A percentile compares a stretch with the other conserved stretches of the same genome.
These are phyloP conservation scores for Nixonia krombeini DNA, from an alignment of 1,140 invertebrate genomes.

Conservation along the genomic window DNA sequence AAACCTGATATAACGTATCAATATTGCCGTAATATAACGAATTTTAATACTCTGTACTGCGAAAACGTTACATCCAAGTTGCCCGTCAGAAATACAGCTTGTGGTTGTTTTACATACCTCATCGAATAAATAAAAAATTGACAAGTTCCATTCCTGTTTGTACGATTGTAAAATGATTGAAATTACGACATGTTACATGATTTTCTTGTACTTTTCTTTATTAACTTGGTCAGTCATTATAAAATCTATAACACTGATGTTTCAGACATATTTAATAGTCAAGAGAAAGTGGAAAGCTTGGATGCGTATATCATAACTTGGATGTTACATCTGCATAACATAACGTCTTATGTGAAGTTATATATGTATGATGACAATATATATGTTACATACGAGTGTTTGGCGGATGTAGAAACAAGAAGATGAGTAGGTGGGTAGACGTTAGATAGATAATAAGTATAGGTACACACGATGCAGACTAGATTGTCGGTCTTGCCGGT, in stretches of 20 bases:
- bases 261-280: too few species aligned
- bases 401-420: constrained; percentile 37
- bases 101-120: too few species aligned
- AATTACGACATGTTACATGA: too few species aligned
- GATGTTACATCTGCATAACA: constrained; percentile 43
- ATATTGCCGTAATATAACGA: constrained; percentile 36
- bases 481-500: constrained; percentile 51
- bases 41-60: constrained; percentile 30
- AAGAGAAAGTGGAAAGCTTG: too few species aligned
- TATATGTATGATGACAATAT: constrained; percentile 47
- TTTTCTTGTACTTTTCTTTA: too few species aligned
- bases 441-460: constrained; percentile 43
- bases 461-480: constrained; percentile 51
- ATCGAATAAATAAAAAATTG: too few species aligned
- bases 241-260: too few species aligned
- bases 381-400: constrained; percentile 53
- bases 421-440: constrained; percentile 46
- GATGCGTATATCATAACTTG: constrained; percentile 26
- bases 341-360: constrained; percentile 42
- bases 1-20: constrained; percentile 24
- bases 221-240: too few species aligned
- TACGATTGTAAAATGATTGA: too few species aligned
- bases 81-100: constrained; percentile 7
- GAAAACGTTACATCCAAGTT: constrained; percentile 33
- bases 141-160: too few species aligned